Conservation (phyloP, 2,113 vertebrate genomes). For the Malaclemys terrapin region DNA sequence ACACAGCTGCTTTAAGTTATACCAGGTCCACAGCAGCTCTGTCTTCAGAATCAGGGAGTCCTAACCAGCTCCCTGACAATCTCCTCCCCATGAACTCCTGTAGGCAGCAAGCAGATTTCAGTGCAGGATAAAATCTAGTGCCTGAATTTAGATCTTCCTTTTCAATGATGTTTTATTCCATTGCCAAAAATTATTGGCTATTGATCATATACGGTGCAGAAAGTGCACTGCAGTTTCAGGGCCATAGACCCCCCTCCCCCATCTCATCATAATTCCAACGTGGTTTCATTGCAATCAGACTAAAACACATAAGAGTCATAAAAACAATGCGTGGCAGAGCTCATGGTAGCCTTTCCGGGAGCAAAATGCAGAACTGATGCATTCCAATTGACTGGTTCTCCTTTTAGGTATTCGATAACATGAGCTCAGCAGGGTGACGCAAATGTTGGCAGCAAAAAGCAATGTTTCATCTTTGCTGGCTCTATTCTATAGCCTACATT, state of each 20-base stretch:
- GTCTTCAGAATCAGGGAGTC: accelerated
- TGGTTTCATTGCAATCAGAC: not conserved
- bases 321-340: not conserved
- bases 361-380: conserved; percentile 10
- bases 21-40: not conserved
- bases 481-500: conserved; percentile 38
- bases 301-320: not conserved
- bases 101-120: not conserved
- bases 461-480: conserved; percentile 60
- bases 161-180: not conserved
- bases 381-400: conserved; percentile 30
- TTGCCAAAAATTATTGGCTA: not conserved
- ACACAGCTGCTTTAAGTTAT: not conserved
- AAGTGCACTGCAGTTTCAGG: not conserved
- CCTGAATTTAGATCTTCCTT: not conserved
- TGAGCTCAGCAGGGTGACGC: conserved; percentile 58
- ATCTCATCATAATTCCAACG: not conserved
- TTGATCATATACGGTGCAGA: accelerated
- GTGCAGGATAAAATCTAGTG: not conserved
- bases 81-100: not conserved
- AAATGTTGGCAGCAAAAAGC: conserved; percentile 53
- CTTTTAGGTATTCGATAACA: conserved; percentile 51
- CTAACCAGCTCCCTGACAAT: not conserved
- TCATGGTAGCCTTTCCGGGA: not conserved
- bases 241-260: not conserved